A percentile compares a stretch with the other conserved stretches of the same genome.
phyloP scores from a whole-genome alignment of 2,888 invertebrate genomes.

The Arrhopalites spinosus region DNA sequence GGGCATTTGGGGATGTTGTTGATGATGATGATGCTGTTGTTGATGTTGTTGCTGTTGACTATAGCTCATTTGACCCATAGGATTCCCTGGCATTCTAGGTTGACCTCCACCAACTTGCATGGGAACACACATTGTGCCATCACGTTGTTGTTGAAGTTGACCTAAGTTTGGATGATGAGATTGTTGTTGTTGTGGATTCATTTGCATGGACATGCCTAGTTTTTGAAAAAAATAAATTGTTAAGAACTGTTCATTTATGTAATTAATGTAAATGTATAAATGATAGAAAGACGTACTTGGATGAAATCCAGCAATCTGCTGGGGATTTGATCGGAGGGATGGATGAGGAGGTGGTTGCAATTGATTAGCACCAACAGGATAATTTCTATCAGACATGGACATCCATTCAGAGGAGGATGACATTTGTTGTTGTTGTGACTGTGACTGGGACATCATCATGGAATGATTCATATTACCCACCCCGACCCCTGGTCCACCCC shows the following conservation, averaged over 20 bases:
- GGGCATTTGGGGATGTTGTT: conserved; percentile 18
- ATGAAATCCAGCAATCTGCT: conserved; percentile 25
- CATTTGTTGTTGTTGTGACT: conserved; percentile 36
- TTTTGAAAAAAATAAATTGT: conserved; percentile 10
- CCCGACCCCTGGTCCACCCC: conserved; percentile 16
- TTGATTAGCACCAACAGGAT: conserved; percentile 35
- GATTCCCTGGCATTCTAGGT: conserved; percentile 26
- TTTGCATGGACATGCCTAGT: conserved; percentile 41
- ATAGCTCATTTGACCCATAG: conserved; percentile 19
- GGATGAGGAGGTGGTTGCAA: conserved; percentile 40
- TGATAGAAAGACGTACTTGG: conserved; percentile 21
- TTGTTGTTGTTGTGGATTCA: conserved; percentile 35
- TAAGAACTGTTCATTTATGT: neutral
- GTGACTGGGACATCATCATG: conserved; percentile 32
- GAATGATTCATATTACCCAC: conserved; percentile 36
- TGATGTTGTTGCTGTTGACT: conserved; percentile 24
- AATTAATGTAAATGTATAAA: neutral
- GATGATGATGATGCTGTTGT: conserved; percentile 12
- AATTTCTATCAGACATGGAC: conserved; percentile 34
- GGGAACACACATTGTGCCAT: conserved; percentile 25
- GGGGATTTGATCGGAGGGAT: conserved; percentile 27
- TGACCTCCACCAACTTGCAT: conserved; percentile 15
- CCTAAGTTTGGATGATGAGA: conserved; percentile 32
- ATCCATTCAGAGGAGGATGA: conserved; percentile 42
- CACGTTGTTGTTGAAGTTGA: conserved; percentile 20